Conservation (phyloP, 1,140 invertebrate genomes). For the Lasioglossum albipes region DNA sequence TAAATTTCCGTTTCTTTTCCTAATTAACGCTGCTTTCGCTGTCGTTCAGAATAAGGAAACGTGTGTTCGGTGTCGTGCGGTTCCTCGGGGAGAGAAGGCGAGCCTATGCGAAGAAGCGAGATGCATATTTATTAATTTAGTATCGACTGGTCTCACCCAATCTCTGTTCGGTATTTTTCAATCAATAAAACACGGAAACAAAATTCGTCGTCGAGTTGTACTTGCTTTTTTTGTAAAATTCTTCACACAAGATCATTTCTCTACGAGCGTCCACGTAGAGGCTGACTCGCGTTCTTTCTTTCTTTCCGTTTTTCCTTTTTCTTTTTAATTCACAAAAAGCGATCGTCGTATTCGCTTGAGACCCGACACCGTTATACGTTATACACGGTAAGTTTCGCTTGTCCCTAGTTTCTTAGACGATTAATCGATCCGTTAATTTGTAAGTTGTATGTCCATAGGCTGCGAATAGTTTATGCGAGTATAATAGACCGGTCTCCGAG, state of each 20-base stretch:
- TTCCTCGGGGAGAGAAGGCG: background rate
- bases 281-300: conserved; percentile 3
- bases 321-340: conserved; percentile 10
- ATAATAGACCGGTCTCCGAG: too few species aligned
- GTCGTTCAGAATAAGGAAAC: conserved; percentile 3
- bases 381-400: conserved; percentile 45
- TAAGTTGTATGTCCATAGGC: conserved; percentile 15
- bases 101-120: background rate
- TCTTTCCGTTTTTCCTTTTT: conserved; percentile 13
- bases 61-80: conserved; percentile 1
- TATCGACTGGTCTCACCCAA: background rate
- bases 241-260: background rate
- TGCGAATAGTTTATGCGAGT: too few species aligned
- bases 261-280: background rate
- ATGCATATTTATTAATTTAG: background rate
- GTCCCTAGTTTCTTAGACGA: conserved; percentile 17
- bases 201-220: conserved; percentile 19
- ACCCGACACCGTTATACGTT: conserved; percentile 12
- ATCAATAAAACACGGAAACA: conserved; percentile 16
- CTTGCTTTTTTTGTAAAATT: background rate
- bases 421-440: conserved; percentile 22
- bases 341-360: conserved; percentile 15
- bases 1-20: conserved; percentile 46
- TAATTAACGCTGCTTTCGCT: conserved; percentile 10
- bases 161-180: background rate